Percentiles rank a stretch among this genome's conserved stretches.
Conservation (phyloP, 2,113 vertebrate species). For the Labrus mixtus region DNA sequence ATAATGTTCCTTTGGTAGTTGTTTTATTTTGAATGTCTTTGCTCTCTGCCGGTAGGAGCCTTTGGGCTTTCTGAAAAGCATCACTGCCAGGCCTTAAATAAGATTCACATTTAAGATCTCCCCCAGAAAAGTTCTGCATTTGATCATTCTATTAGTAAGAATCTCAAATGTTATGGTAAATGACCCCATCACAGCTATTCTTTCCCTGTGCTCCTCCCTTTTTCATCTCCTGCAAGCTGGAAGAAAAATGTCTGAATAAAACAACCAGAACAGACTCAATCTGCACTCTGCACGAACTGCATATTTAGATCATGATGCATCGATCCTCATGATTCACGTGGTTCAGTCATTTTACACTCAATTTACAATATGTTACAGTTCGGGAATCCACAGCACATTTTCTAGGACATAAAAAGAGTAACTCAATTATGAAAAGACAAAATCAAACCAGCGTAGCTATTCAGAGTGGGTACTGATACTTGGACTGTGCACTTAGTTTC, state of each 20-base stretch:
- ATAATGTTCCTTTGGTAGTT: too few species aligned
- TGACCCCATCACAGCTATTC: conserved; percentile 6
- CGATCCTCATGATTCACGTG: conserved; percentile 56
- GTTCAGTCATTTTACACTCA: conserved; percentile 73
- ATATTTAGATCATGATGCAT: conserved; percentile 70
- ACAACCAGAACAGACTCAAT: conserved; percentile 27
- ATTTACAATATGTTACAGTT: conserved; percentile 69
- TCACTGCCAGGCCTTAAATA: neutral
- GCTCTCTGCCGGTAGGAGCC: neutral
- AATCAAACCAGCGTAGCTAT: conserved; percentile 40
- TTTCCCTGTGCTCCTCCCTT: conserved; percentile 1
- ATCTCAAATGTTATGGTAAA: conserved; percentile 4
- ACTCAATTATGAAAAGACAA: conserved; percentile 50
- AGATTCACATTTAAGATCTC: neutral
- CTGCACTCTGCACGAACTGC: conserved; percentile 53
- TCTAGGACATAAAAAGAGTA: conserved; percentile 56
- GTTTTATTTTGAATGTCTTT: too few species aligned
- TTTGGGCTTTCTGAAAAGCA: conserved; percentile 1
- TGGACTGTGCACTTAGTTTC: conserved; percentile 58
- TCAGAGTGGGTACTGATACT: conserved; percentile 48
- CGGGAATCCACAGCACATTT: conserved; percentile 68
- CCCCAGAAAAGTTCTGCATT: neutral
- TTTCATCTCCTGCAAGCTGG: conserved; percentile 44
- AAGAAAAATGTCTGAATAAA: conserved; percentile 33
- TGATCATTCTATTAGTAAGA: neutral